A percentile compares a stretch with the other conserved stretches of the same genome.
These are phyloP conservation scores for Agapornis roseicollis DNA, from an alignment of 2,113 vertebrate species.

Conservation along the genomic window DNA sequence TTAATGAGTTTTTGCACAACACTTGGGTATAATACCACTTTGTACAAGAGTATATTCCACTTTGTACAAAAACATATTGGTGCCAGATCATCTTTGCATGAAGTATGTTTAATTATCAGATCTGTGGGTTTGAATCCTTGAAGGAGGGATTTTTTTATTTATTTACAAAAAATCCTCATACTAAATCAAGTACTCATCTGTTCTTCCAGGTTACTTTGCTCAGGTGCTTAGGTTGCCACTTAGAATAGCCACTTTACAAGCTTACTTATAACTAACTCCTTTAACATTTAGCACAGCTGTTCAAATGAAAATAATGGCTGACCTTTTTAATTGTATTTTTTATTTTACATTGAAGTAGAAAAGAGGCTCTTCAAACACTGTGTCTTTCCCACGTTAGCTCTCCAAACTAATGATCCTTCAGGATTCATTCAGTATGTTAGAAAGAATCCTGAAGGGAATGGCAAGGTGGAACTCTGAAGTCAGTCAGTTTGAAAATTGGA, in stretches of 20 bases:
- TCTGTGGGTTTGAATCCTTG: not conserved
- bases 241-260: not conserved
- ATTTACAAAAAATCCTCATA: not conserved
- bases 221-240: not conserved
- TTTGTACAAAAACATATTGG: not conserved
- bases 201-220: not conserved
- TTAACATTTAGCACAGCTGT: constrained; percentile 9
- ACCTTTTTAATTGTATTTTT: constrained; percentile 12
- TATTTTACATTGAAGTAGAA: not conserved
- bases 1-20: not conserved
- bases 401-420: not conserved
- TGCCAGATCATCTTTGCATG: not conserved
- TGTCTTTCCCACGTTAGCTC: not conserved
- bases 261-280: not conserved
- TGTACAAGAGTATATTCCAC: not conserved
- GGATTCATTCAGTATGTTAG: not conserved
- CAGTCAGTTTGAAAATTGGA: not conserved
- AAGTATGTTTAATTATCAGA: not conserved
- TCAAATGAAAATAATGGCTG: constrained; percentile 32
- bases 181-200: not conserved
- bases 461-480: not conserved
- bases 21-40: not conserved
- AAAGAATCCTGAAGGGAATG: not conserved
- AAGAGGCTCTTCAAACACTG: not conserved
- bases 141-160: not conserved